Base-by-base conservation (phyloP, 2,797 vertebrate genomes). In the Danio tinwini region DNA sequence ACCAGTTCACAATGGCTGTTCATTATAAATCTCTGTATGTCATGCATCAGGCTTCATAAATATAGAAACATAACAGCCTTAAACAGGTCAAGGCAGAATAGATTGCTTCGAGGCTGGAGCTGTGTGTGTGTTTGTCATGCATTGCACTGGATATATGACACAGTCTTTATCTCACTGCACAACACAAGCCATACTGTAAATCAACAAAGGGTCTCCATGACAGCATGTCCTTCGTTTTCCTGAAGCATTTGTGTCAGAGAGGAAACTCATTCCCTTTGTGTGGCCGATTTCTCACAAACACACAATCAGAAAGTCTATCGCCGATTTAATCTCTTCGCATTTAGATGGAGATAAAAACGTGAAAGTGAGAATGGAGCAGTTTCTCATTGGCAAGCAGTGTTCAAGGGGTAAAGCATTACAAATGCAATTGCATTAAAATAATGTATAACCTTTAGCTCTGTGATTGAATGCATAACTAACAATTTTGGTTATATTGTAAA, bases 161-260 rank as follows among this genome's bases (percentile, higher is more conserved):
- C 55, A 58, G 73, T 45, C 42, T 79, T 84, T 90, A 87, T 90
- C 86, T 82, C 70, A 59, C 37, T 62, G 59, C 81, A 73, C 84
- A 50, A 5, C 55, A 82, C 84, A 89, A 88, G 87, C 84, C 82
- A 47, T 83, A 86, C 78, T 76, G 87, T 93, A 90, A 90, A 91
- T 89, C 87, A 78, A 47, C 17, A 4, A 13, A 55, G 72, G 84
- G 75, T 85, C 85, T 87, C 80, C 70, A 21, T 88, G 76, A 81
- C 44, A 59, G 75, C 63, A 58, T 5, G 69, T 61, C 73, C 37
- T 75, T 63, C 73, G 29, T 75, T 52, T 63, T 63, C 47, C 76
- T 74, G 39, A 4, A 14, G 16, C 21, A 55, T 29, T 29, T 76
- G 82, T 80, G 84, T 78, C 63, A 47, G 9, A 74, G 56, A 74